Evolutionary conservation across 2,797 vertebrate species (phyloP).

Genomic region (Adelosebastes latens): DNA sequence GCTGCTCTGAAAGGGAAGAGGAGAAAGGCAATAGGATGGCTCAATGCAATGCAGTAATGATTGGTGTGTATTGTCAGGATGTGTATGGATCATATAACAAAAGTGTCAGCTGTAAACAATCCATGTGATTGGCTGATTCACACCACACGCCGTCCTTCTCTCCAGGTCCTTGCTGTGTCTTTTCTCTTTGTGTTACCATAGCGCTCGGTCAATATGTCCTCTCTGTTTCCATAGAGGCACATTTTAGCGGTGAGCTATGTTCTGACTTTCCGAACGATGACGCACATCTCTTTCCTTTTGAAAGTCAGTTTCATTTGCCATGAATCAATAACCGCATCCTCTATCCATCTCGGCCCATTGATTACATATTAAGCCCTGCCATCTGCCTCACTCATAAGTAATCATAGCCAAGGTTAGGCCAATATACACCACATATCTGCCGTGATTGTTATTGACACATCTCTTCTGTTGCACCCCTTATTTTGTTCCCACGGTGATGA

Average conservation of each 20-base stretch:
- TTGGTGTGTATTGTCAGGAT: constrained; percentile 40
- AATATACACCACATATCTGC: constrained; percentile 35
- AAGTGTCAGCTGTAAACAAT: constrained; percentile 29
- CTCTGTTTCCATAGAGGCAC: constrained; percentile 23
- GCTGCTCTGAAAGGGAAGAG: constrained; percentile 8
- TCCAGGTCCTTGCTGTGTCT: not conserved
- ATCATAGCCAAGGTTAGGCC: constrained; percentile 74
- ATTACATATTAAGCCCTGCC: constrained; percentile 73
- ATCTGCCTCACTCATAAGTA: constrained; percentile 67
- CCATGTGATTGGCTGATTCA: constrained; percentile 1
- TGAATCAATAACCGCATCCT: constrained; percentile 73
- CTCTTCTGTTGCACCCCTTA: constrained; percentile 41
- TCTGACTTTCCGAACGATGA: constrained; percentile 32
- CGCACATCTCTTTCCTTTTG: constrained; percentile 47
- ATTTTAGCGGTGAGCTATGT: constrained; percentile 20
- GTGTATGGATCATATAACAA: constrained; percentile 10
- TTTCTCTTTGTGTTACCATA: constrained; percentile 25
- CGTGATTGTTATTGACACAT: constrained; percentile 67
- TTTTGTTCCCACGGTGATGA: constrained; percentile 39
- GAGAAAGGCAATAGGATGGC: constrained; percentile 10
- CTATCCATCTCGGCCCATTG: constrained; percentile 65
- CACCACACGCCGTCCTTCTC: not conserved
- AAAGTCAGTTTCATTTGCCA: constrained; percentile 71
- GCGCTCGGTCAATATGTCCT: constrained; percentile 12
- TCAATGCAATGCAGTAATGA: constrained; percentile 22